Evolutionary conservation across 2,797 vertebrate species (phyloP).

Genomic region (Agapornis canus): DNA sequence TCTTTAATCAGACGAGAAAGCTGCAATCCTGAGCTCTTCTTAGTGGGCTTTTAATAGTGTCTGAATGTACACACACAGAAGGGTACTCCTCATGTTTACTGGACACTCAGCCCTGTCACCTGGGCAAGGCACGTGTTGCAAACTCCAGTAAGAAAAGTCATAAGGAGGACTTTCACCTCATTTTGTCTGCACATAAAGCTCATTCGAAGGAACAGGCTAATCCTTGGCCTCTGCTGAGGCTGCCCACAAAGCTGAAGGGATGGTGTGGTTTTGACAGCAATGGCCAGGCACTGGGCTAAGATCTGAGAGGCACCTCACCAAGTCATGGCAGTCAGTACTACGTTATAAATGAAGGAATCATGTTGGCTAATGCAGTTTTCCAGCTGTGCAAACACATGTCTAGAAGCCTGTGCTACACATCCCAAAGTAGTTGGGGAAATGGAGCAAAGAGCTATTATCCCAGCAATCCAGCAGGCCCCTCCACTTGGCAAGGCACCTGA

Average conservation of each 20-base stretch:
- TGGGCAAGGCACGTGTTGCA: not conserved
- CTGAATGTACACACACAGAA: not conserved
- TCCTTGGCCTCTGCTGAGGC: not conserved
- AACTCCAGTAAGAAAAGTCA: slow-evolving; percentile 16
- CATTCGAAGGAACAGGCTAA: slow-evolving; percentile 2
- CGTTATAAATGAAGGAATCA: slow-evolving; percentile 6
- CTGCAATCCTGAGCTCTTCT: not conserved
- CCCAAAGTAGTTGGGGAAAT: not conserved
- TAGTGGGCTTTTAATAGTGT: not conserved
- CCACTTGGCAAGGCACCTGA: not conserved
- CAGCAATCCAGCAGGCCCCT: not conserved
- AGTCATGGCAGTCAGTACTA: not conserved
- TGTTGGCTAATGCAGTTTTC: not conserved
- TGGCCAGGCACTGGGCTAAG: not conserved
- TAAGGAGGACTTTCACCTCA: slow-evolving; percentile 8
- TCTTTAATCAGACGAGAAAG: not conserved
- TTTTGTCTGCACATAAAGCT: slow-evolving; percentile 4
- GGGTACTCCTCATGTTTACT: not conserved
- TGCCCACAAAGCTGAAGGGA: not conserved
- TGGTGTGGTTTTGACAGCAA: not conserved
- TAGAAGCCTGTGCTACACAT: not conserved
- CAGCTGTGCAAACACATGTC: slow-evolving; percentile 60
- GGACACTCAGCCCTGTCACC: not conserved
- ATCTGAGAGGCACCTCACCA: not conserved
- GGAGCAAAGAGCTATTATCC: not conserved